These are phyloP conservation scores for Byasa hedistus DNA, from an alignment of 2,888 invertebrate species.

Conservation along the genomic window DNA sequence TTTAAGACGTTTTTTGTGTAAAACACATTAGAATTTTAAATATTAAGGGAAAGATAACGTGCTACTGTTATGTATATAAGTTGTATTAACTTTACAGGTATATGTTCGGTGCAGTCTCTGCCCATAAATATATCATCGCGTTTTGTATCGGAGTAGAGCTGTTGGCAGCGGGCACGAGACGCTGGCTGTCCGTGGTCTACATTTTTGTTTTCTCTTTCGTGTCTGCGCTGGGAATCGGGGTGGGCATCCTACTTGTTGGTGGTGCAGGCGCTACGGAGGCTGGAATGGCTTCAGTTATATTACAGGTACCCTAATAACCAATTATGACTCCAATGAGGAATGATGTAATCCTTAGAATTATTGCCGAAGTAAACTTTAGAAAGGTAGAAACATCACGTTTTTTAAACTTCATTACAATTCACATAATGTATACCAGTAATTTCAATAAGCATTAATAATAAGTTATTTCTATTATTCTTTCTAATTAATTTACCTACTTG, in stretches of 20 bases:
- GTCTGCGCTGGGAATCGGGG: slow-evolving; percentile 88
- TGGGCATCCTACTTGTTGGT: slow-evolving; percentile 84
- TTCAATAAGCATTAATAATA: not conserved
- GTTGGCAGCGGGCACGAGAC: slow-evolving; percentile 83
- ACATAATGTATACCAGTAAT: not conserved
- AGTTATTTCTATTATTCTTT: not conserved
- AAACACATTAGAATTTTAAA: too few species aligned
- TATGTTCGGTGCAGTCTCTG: slow-evolving; percentile 91
- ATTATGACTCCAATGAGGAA: not conserved
- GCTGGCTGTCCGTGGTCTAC: slow-evolving; percentile 82
- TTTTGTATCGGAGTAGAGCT: slow-evolving; percentile 93
- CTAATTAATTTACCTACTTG: not conserved
- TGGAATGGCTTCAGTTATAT: slow-evolving; percentile 83
- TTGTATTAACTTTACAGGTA: slow-evolving; percentile 69
- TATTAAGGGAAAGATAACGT: too few species aligned
- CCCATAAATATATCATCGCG: slow-evolving; percentile 92
- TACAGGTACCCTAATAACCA: slow-evolving; percentile 80
- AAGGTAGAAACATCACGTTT: too few species aligned
- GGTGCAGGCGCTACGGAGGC: slow-evolving; percentile 78
- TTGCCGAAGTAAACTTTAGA: too few species aligned
- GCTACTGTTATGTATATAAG: not conserved
- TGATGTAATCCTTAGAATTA: too few species aligned
- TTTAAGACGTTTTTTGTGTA: too few species aligned
- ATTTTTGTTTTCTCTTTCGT: slow-evolving; percentile 89
- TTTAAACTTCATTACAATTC: not conserved